Evolutionary conservation across 1,140 invertebrate genomes (phyloP).

Genomic region (Pollicipes pollicipes): DNA sequence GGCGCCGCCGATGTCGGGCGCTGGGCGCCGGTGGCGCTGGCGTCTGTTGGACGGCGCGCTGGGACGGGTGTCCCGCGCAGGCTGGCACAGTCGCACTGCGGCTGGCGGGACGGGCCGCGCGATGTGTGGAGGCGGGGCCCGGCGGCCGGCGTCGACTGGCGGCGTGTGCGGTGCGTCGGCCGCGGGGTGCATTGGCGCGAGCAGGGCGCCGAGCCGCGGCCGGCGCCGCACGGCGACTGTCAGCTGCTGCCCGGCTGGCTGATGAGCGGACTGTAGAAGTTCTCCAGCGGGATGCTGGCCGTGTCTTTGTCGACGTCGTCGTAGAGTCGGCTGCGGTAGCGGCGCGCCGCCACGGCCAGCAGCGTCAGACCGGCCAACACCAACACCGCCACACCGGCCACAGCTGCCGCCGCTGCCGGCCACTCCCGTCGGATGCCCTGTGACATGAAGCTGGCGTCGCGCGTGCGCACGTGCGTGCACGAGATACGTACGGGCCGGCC

Average conservation of each 20-base stretch:
- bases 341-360: slow-evolving; percentile 18
- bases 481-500: slow-evolving; percentile 22
- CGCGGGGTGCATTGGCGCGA: background rate
- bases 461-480: slow-evolving; percentile 23
- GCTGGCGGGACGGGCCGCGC: too few relatives aligned
- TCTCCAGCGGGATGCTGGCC: slow-evolving; percentile 25
- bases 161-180: background rate
- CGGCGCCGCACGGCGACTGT: background rate
- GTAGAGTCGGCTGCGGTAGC: slow-evolving; percentile 25
- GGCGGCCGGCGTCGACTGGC: background rate
- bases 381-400: slow-evolving; percentile 21
- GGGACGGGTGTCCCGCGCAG: background rate
- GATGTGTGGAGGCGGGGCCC: too few relatives aligned
- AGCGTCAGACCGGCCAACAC: slow-evolving; percentile 21
- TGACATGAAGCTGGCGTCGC: slow-evolving; percentile 16
- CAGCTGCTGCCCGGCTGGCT: background rate
- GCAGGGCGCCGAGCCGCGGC: background rate
- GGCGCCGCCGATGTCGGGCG: background rate
- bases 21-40: too few relatives aligned
- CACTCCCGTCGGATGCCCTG: slow-evolving; percentile 22
- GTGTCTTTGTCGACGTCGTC: slow-evolving; percentile 18
- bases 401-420: slow-evolving; percentile 23
- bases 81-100: background rate
- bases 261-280: slow-evolving; percentile 21
- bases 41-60: background rate